These are phyloP conservation scores for Lydus trimaculatus DNA, from an alignment of 2,888 invertebrate genomes.

Conservation along the genomic window DNA sequence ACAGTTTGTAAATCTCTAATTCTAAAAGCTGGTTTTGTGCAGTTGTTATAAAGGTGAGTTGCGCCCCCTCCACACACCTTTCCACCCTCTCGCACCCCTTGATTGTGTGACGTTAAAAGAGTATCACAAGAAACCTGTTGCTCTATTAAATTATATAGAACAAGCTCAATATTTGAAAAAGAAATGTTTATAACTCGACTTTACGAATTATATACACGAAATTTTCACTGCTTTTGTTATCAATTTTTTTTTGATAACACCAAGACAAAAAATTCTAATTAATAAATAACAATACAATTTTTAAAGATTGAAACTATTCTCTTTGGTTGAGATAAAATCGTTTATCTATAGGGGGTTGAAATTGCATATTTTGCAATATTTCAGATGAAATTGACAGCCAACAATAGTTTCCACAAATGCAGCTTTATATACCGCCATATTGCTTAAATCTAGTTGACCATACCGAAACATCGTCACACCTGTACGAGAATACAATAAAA, in stretches of 20 bases:
- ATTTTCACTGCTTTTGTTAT: background rate
- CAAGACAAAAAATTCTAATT: background rate
- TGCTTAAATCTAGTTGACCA: constrained; percentile 44
- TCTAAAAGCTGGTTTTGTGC: constrained; percentile 58
- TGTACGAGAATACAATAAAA: constrained; percentile 42
- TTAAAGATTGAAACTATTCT: background rate
- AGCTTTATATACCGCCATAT: constrained; percentile 55
- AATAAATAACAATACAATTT: too few relatives aligned
- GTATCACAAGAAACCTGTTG: constrained; percentile 54
- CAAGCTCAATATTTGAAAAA: background rate
- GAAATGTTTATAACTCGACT: background rate
- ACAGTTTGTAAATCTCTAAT: constrained; percentile 56
- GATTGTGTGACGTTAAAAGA: constrained; percentile 48
- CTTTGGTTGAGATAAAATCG: background rate
- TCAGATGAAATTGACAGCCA: constrained; percentile 56
- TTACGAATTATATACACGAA: background rate
- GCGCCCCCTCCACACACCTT: constrained; percentile 37
- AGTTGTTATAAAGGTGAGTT: constrained; percentile 48
- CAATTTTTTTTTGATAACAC: too few relatives aligned
- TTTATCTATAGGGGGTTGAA: constrained; percentile 31
- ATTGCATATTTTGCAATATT: constrained; percentile 58
- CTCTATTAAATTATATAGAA: constrained; percentile 52
- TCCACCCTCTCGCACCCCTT: constrained; percentile 39
- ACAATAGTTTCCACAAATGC: constrained; percentile 57
- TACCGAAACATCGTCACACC: constrained; percentile 12